A percentile compares a stretch with the other conserved stretches of the same genome.
These are phyloP conservation scores for Sitta carolinensis DNA, from an alignment of 2,797 vertebrate species.

Conservation along the genomic window DNA sequence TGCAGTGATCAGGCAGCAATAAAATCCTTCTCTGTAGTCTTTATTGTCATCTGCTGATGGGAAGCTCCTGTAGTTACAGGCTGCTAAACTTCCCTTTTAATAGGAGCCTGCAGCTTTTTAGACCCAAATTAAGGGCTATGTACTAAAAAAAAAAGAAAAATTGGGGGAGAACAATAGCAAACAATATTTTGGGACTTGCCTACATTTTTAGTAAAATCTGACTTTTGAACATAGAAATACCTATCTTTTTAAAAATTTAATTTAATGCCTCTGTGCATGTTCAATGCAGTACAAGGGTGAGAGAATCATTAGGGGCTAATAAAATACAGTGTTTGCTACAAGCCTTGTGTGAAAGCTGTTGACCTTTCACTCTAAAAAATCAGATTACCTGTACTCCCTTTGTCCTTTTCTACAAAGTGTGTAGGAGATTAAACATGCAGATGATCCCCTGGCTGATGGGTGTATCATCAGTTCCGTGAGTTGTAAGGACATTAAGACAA, in stretches of 20 bases:
- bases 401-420: background rate
- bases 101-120: background rate
- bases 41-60: background rate
- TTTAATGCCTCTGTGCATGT: background rate
- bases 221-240: background rate
- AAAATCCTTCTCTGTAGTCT: background rate
- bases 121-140: background rate
- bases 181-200: background rate
- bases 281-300: background rate
- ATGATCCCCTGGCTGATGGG: background rate
- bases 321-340: background rate
- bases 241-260: accelerated
- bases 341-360: background rate
- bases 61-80: background rate
- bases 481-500: background rate
- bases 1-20: background rate
- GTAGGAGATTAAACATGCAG: background rate
- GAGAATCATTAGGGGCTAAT: background rate
- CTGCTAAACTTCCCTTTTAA: background rate
- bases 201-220: background rate
- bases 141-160: background rate
- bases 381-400: background rate
- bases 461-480: background rate
- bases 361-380: background rate
- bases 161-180: background rate